Percentiles rank a stretch among this genome's conserved stretches.
These are phyloP conservation scores for Biston betularia DNA, from an alignment of 2,888 invertebrate species.

Conservation along the genomic window DNA sequence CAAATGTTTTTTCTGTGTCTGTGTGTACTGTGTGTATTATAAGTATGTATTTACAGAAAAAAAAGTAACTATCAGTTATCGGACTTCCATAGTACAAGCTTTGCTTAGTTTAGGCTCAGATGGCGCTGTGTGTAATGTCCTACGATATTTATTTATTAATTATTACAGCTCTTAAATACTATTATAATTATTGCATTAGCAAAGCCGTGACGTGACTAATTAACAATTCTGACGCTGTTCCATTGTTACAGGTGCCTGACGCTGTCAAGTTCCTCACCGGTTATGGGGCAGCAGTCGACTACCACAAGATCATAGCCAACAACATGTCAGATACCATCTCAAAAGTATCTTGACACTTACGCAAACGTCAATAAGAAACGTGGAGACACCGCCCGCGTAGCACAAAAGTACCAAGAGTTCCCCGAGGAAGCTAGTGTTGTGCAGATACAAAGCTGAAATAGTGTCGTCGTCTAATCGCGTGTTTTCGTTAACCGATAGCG, in stretches of 20 bases:
- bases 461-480: conserved; percentile 58
- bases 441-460: conserved; percentile 59
- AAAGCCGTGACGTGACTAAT: conserved; percentile 53
- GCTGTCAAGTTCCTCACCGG: conserved; percentile 76
- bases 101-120: too few relatives aligned
- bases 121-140: too few relatives aligned
- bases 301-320: conserved; percentile 53
- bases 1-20: too few relatives aligned
- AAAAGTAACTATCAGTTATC: too few relatives aligned
- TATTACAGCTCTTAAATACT: conserved; percentile 32
- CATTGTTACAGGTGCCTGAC: conserved; percentile 79
- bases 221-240: conserved; percentile 58
- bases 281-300: conserved; percentile 80
- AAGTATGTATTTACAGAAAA: too few relatives aligned
- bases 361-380: conserved; percentile 2
- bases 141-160: too few relatives aligned
- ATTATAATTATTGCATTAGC: conserved; percentile 49
- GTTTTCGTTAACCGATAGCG: conserved; percentile 72
- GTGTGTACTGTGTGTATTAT: too few relatives aligned
- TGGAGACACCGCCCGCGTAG: conserved; percentile 36
- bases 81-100: too few relatives aligned
- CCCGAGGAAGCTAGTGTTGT: conserved; percentile 64
- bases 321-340: conserved; percentile 57
- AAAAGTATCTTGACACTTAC: conserved; percentile 61
- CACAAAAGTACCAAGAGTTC: conserved; percentile 54